Evolutionary conservation across 1,140 invertebrate genomes (phyloP), one percentile per base, ranked within the genome.

Genomic region (Scaptomyza hsui): DNA sequence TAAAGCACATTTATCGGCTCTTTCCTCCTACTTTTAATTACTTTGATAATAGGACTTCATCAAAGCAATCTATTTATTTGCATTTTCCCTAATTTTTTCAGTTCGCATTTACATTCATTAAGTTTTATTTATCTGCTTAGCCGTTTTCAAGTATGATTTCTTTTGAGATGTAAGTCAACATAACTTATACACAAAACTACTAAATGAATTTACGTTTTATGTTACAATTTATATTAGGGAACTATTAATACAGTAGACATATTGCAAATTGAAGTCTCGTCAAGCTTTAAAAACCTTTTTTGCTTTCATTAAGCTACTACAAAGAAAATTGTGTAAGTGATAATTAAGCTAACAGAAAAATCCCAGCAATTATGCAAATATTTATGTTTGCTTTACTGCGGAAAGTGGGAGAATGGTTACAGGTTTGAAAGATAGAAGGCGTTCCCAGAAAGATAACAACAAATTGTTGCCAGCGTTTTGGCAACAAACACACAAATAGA

Each of bases 321-420:
- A 19, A 4, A 44, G 7, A 44, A 44, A 5, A 44, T 19, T 5
- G 42, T 0, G n/a, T 21, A 4, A 12, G 42, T 4, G 13, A 64
- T 64, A 64, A 47, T 37, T 64, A 39, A 3, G 26, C 4, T 5
- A n/a, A n/a, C 15, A 13, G 6, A 37, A 32, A 35, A 52, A 37
- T 64, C 35, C 7, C 52, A 57, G 37, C 18, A 70, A 18, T 65
- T 57, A 75, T 78, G 70, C 64, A 79, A 78, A 79, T 79, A 71
- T 79, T 65, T 74, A 53, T 64, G 52, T 62, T 71, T 47, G 41
- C 71, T 56, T 29, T 29, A 9, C 64, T 75, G n/a, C n/a, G n/a
- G n/a, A n/a, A 71, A 79, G 59, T 45, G 29, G 19, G 21, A 48
- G 13, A 18, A 45, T 39, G 7, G 39, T 52, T 37, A 19, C 52